Evolutionary conservation across 2,888 invertebrate genomes (phyloP).

Genomic region (Arctia plantaginis): DNA sequence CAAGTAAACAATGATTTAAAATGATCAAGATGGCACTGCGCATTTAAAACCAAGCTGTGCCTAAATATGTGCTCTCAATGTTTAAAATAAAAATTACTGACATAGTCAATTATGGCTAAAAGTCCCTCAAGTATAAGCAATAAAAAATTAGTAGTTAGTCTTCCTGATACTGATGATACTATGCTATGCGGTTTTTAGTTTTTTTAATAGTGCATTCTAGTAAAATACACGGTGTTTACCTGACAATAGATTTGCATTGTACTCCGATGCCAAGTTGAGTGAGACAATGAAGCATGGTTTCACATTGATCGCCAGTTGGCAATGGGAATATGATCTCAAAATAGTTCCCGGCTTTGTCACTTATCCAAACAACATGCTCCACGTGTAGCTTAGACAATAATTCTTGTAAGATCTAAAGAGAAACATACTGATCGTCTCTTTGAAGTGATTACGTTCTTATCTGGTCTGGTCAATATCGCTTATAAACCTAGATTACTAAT

Average conservation of each 20-base stretch:
- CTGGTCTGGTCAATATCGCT: too few species aligned
- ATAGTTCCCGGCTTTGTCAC: conserved; percentile 89
- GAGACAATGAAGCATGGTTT: conserved; percentile 90
- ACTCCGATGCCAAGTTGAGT: conserved; percentile 91
- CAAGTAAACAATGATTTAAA: neutral
- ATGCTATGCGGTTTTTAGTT: neutral
- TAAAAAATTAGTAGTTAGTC: too few species aligned
- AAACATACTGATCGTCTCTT: neutral
- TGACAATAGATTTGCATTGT: conserved; percentile 89
- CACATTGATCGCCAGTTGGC: conserved; percentile 89
- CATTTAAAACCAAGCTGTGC: neutral
- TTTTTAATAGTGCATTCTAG: neutral
- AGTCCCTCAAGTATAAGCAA: too few species aligned
- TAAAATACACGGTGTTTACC: conserved; percentile 75
- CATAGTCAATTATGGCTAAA: too few species aligned
- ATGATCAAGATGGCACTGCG: neutral
- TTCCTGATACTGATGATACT: neutral
- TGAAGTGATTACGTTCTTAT: neutral
- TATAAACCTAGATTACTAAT: too few species aligned
- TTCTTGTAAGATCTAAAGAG: conserved; percentile 88
- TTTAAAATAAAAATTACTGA: too few species aligned
- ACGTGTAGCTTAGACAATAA: conserved; percentile 88
- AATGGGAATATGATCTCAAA: conserved; percentile 90
- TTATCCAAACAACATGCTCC: conserved; percentile 90
- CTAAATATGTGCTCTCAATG: too few species aligned